Evolutionary conservation across 1,140 invertebrate species (phyloP), one percentile per base, ranked within the genome.

Genomic region (Drosophila bocki): DNA sequence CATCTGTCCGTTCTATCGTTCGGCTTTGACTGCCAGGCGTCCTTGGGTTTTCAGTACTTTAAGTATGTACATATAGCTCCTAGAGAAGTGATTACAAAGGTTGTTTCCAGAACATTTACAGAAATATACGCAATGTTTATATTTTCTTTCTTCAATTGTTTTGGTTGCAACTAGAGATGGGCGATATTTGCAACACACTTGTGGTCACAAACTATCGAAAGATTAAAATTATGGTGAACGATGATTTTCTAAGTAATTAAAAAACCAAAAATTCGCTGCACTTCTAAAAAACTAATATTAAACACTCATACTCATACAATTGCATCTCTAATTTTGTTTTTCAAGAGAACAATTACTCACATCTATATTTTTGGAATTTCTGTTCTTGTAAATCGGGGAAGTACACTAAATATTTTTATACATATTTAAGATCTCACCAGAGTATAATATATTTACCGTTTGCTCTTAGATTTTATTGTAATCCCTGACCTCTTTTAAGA

Each of bases 1-100:
- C 63, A 17, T 67, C 39, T 68, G 13, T 37, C 51, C 29, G 39
- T 56, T 58, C n/a, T 37, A 62, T 65, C 26, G 65, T 33, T 33
- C 42, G 35, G 35, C 57, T 64, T 39, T n/a, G 9, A 64, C 26
- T 22, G 13, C 22, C 29, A 29, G 29, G 7, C 35, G 22, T 39
- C 12, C 22, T 26, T 37, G 7, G 22, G 19, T 56, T 61, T 45
- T 13, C 32, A 37, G 32, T 56, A 3, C 1, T 62, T 57, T 7
- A 15, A 48, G 3, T 50, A 50, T n/a, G 26, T 29, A 29, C 8
- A 11, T 50, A n/a, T 29, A 29, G n/a, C 4, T 9, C 26, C 3
- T 9, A 35, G 29, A 53, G 6, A 33, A 15, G 6, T 35, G 17
- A 22, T 22, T 22, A 37, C 17, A 53, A 33, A 13, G 1, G n/a